A percentile compares a stretch with the other conserved stretches of the same genome.
These are phyloP conservation scores for Pygocentrus nattereri DNA, from an alignment of 2,797 vertebrate genomes.

Conservation along the genomic window DNA sequence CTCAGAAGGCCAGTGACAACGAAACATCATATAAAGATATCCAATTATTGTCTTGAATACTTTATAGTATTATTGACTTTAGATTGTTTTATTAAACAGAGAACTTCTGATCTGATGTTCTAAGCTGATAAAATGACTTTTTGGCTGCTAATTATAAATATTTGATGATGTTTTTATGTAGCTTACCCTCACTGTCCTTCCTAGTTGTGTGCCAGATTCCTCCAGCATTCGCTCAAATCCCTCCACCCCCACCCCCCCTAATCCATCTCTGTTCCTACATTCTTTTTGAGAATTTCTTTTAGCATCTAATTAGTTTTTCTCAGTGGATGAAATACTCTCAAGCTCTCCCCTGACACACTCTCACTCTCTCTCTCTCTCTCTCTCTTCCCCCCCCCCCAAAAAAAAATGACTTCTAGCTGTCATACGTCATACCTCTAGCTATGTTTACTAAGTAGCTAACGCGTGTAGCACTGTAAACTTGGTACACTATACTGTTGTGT, in stretches of 20 bases:
- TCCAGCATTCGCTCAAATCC: not conserved
- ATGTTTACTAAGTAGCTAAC: too few relatives aligned
- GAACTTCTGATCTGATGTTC: not conserved
- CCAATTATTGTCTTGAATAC: not conserved
- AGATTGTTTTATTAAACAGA: not conserved
- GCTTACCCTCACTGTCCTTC: conserved; percentile 17
- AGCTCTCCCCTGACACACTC: not conserved
- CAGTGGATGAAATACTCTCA: conserved; percentile 1
- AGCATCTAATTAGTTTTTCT: conserved; percentile 35
- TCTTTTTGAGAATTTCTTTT: conserved; percentile 19
- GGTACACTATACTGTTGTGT: too few relatives aligned
- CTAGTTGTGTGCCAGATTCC: not conserved
- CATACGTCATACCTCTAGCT: too few relatives aligned
- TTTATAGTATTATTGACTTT: not conserved
- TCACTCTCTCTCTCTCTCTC: not conserved
- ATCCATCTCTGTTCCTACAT: conserved; percentile 14
- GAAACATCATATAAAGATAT: not conserved
- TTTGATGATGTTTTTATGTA: not conserved
- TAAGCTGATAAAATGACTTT: not conserved
- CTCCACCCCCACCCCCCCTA: not conserved
- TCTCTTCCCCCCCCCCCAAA: conserved; percentile 1
- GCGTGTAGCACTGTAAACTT: too few relatives aligned
- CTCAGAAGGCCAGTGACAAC: not conserved
- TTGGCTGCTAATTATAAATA: conserved; percentile 11
- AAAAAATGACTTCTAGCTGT: too few relatives aligned